Evolutionary conservation across 1,140 invertebrate genomes (phyloP).

Genomic region (Globodera rostochiensis): DNA sequence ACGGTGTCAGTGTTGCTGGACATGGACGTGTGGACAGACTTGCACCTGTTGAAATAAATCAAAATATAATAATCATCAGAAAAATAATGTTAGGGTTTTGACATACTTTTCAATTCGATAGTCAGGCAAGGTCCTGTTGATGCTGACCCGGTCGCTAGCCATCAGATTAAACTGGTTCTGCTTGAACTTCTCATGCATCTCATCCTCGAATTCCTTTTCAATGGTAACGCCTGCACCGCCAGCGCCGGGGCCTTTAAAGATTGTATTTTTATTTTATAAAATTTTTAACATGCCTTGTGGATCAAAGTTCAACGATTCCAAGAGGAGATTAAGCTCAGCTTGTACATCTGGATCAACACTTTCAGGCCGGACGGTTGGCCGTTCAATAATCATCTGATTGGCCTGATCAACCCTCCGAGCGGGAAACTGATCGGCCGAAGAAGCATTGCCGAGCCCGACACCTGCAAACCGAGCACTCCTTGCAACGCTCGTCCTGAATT

Average conservation of each 20-base stretch:
- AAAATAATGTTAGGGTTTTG: not conserved
- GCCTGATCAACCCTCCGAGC: not conserved
- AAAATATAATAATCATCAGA: not conserved
- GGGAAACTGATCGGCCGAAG: not conserved
- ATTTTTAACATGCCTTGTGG: constrained; percentile 1
- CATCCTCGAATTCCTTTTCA: constrained; percentile 39
- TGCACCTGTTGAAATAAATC: constrained; percentile 27
- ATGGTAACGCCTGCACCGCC: constrained; percentile 38
- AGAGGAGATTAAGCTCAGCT: constrained; percentile 26
- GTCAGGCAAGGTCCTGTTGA: constrained; percentile 49
- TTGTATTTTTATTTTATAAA: not conserved
- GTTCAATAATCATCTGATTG: not conserved
- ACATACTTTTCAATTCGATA: constrained; percentile 44
- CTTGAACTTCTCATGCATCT: constrained; percentile 48
- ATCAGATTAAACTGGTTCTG: constrained; percentile 51
- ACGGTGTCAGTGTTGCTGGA: constrained; percentile 71
- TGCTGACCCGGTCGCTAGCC: constrained; percentile 43
- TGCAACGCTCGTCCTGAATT: constrained; percentile 20
- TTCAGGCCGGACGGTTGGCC: not conserved
- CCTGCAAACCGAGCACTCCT: constrained; percentile 29
- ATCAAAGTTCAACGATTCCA: constrained; percentile 40
- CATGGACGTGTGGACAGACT: not conserved
- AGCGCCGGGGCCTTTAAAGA: constrained; percentile 25
- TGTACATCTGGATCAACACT: constrained; percentile 8
- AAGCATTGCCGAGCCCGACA: constrained; percentile 16